Evolutionary conservation across 2,113 vertebrate species (phyloP).

Genomic region (Oryzias curvinotus): DNA sequence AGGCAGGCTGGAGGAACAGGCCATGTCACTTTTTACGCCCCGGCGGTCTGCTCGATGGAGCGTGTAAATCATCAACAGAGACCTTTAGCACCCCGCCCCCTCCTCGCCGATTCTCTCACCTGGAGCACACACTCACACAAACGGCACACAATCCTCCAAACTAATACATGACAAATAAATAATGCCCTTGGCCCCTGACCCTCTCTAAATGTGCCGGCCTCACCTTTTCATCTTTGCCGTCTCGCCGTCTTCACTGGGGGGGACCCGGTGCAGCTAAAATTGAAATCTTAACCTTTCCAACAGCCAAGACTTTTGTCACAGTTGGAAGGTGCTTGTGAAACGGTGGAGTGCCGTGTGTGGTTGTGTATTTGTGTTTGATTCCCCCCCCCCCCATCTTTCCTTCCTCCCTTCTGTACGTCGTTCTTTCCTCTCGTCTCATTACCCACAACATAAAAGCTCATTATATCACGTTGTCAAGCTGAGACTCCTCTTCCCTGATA

Average conservation of each 20-base stretch:
- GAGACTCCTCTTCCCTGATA: constrained; percentile 62
- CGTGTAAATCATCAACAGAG: constrained; percentile 80
- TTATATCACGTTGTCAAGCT: constrained; percentile 71
- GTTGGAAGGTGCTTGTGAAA: constrained; percentile 41
- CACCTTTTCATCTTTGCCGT: constrained; percentile 35
- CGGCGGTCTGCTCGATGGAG: constrained; percentile 70
- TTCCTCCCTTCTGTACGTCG: constrained; percentile 48
- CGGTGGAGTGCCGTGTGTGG: constrained; percentile 2
- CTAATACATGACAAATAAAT: constrained; percentile 66
- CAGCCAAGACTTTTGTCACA: constrained; percentile 74
- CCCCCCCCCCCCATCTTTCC: constrained; percentile 31
- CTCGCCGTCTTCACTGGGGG: constrained; percentile 35
- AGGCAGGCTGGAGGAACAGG: constrained; percentile 74
- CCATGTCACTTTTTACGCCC: constrained; percentile 76
- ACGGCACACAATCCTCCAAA: constrained; percentile 25
- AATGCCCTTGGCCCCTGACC: constrained; percentile 44
- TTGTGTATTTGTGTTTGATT: constrained; percentile 31
- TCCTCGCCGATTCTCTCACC: constrained; percentile 45
- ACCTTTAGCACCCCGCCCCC: constrained; percentile 71
- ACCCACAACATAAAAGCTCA: constrained; percentile 65
- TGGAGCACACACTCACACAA: constrained; percentile 20
- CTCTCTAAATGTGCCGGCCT: constrained; percentile 23
- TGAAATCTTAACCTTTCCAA: constrained; percentile 75
- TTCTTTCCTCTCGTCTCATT: constrained; percentile 66
- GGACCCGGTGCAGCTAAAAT: constrained; percentile 50